Percentiles rank a stretch among this genome's conserved stretches.
These are phyloP conservation scores for Tuberolachnus salignus DNA, from an alignment of 2,888 invertebrate species.

Conservation along the genomic window DNA sequence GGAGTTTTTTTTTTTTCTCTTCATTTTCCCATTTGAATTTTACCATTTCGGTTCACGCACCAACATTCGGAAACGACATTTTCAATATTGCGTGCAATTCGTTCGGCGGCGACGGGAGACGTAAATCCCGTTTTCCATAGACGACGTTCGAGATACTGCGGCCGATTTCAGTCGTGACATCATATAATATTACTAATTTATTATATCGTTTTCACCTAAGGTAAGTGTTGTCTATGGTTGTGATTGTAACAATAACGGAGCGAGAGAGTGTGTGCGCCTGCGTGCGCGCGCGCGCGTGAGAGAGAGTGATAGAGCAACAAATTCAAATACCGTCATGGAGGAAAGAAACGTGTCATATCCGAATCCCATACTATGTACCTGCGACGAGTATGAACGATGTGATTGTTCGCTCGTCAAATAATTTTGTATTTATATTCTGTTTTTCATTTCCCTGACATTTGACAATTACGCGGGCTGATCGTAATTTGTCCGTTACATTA, in stretches of 20 bases:
- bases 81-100: too few relatives aligned
- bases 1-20: not conserved
- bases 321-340: slow-evolving; percentile 54
- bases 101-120: not conserved
- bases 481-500: slow-evolving; percentile 19
- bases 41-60: too few relatives aligned
- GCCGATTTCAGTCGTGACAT: too few relatives aligned
- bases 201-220: too few relatives aligned
- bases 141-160: not conserved
- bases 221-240: not conserved
- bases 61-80: too few relatives aligned
- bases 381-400: slow-evolving; percentile 24
- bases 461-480: not conserved
- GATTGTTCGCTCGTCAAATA: slow-evolving; percentile 29
- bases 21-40: not conserved
- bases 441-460: not conserved
- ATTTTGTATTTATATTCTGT: slow-evolving; percentile 6
- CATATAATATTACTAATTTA: too few relatives aligned
- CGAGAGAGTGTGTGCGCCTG: not conserved
- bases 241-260: not conserved
- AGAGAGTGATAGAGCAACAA: not conserved
- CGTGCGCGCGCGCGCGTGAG: not conserved
- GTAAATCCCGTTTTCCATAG: not conserved
- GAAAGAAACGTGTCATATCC: slow-evolving; percentile 33
- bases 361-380: slow-evolving; percentile 32